Evolutionary conservation across 2,888 invertebrate species (phyloP), one percentile per base, ranked within the genome.

Genomic region (Melanchra persicariae): DNA sequence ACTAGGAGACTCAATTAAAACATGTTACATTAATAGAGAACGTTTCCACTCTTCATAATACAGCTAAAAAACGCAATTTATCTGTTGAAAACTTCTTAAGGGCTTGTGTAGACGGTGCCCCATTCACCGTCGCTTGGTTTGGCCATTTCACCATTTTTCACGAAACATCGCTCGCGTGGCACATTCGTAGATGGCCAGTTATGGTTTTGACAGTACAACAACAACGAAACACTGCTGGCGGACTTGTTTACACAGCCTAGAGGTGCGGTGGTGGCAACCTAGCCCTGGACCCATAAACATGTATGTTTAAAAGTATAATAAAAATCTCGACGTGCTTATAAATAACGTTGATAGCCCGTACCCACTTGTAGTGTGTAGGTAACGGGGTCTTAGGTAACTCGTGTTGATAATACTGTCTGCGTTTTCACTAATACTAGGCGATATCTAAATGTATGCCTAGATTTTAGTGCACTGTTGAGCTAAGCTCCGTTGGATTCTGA

Each of bases 261-360:
- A 40, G 4, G 5, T 40, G 15, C 15, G 40, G 3, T 15, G 5
- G 15, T 5, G 15, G 40, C 40, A 4, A 12, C 40, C 3, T 37
- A 10, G 37, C 40, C 40, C 15, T 40, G 40, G 15, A 5, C 40
- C 12, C 40, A 15, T 40, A 40, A 30, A 58, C 10, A 6, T 10
- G 2, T 34, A n/a, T 43, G 9, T n/a, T 17, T n/a, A 15, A 30
- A 15, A 26, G 37, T 8, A 54, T n/a, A 4, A 26, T 8, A 45
- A 34, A n/a, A 34, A 26, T 54, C 22, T 54, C 61, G n/a, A 26
- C 19, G 6, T 70, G 26, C 64, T 63, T 74, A 54, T 26, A 45
- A 63, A 54, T 54, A 45, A 24, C 34, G 73, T 40, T 22, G 15
- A 17, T 1, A 8, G 22, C 15, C 22, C 37, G 37, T 57, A n/a